Percentiles rank a stretch among this genome's conserved stretches.
Conservation (phyloP, 2,888 invertebrate genomes). For the Drosophila mimica region DNA sequence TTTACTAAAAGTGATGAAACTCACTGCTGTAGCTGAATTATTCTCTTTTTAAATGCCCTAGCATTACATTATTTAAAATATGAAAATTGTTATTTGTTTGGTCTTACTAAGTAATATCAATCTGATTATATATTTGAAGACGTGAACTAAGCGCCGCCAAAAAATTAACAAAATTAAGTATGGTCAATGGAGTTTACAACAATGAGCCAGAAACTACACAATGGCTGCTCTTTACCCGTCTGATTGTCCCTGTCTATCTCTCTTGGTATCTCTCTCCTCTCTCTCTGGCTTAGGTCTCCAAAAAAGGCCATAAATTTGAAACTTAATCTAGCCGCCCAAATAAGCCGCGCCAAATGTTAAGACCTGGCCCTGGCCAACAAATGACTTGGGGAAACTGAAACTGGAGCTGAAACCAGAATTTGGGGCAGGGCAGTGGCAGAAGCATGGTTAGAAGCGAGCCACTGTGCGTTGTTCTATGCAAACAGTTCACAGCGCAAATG, state of each 20-base stretch:
- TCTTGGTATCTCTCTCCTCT: not conserved
- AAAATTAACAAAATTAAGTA: constrained; percentile 69
- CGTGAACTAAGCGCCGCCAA: constrained; percentile 8
- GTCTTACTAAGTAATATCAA: not conserved
- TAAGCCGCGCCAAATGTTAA: constrained; percentile 78
- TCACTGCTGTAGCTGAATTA: not conserved
- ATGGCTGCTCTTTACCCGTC: not conserved
- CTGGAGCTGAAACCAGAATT: constrained; percentile 2
- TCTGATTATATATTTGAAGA: constrained; percentile 22
- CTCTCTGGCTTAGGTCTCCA: constrained; percentile 33
- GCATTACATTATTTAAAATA: not conserved
- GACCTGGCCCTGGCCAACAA: constrained; percentile 55
- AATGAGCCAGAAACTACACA: constrained; percentile 34
- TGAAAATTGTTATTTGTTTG: not conserved
- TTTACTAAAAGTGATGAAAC: constrained; percentile 19
- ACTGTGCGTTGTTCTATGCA: constrained; percentile 56
- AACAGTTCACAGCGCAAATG: constrained; percentile 75
- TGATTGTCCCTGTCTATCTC: not conserved
- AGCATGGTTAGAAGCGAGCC: constrained; percentile 8
- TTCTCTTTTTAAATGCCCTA: not conserved
- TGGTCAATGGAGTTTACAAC: constrained; percentile 52
- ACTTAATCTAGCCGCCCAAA: constrained; percentile 79
- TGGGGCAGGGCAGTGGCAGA: not conserved
- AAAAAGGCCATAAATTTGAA: constrained; percentile 78
- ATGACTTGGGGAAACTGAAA: constrained; percentile 21